Percentiles rank a stretch among this genome's conserved stretches.
Conservation (phyloP, 1,140 invertebrate species). For the Papilio polyxenes region DNA sequence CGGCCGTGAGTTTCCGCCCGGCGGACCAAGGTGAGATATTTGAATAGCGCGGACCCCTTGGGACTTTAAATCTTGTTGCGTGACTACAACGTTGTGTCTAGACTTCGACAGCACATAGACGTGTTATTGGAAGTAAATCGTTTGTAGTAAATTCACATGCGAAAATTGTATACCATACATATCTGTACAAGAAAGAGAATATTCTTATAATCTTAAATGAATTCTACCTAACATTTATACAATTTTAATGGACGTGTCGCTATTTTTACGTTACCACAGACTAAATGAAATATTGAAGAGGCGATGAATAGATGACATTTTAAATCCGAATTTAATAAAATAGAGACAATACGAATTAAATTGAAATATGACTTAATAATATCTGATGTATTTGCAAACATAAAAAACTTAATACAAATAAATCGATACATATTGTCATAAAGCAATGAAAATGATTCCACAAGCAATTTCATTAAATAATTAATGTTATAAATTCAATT, state of each 20-base stretch:
- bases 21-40: conserved; percentile 67
- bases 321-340: not conserved
- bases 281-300: not conserved
- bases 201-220: not conserved
- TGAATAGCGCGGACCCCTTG: conserved; percentile 54
- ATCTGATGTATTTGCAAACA: not conserved
- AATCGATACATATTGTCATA: not conserved
- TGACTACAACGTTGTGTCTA: conserved; percentile 45
- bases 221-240: too few species aligned
- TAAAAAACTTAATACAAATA: not conserved
- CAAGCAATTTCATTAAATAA: conserved; percentile 9
- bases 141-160: conserved; percentile 1
- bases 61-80: conserved; percentile 72
- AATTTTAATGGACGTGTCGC: not conserved
- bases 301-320: not conserved
- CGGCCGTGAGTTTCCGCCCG: conserved; percentile 42
- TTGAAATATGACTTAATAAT: not conserved
- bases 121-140: conserved; percentile 25
- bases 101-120: conserved; percentile 24
- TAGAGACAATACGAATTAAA: not conserved
- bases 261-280: not conserved
- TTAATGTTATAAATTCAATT: conserved; percentile 28
- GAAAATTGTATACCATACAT: not conserved
- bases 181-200: not conserved
- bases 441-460: not conserved